Evolutionary conservation across 2,888 invertebrate genomes (phyloP), one percentile per base, ranked within the genome.

Genomic region (Drosophila paramelanica): DNA sequence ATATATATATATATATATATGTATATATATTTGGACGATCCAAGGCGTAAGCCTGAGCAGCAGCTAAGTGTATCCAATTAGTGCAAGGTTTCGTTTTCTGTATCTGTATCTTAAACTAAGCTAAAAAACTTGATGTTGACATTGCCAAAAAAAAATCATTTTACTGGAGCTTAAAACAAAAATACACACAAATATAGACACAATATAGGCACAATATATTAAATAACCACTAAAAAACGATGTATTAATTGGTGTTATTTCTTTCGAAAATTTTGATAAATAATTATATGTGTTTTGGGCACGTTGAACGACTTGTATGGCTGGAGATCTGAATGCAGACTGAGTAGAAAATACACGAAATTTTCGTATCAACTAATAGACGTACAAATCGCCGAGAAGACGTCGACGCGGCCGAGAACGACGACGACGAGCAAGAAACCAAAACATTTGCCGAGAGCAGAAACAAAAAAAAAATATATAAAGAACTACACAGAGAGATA

Each of bases 291-390:
- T 64, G 25, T 27, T 55, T 51, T 7, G 39, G 57, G 55, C 65
- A 64, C 66, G 72, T 66, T 58, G 20, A 53, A 27, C 77, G 82
- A 83, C 78, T 90, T 78, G 86, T 81, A 79, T 85, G 66, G 83
- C 66, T 83, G 86, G 77, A 88, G 89, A 88, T 90, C 91, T 90
- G 84, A 90, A 89, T 81, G 86, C 81, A 88, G 89, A 90, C 90
- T 90, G 91, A 90, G 68, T 77, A 78, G 87, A 75, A 88, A 90
- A 88, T 74, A 81, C 79, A 86, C 80, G 79, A 89, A 88, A 83
- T 77, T 80, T 79, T 79, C 72, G 77, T 77, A 74, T 83, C 78
- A 89, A 72, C 74, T 81, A 87, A 84, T 76, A 79, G 76, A 80
- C 73, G 69, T 73, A 79, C 73, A 77, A 71, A 77, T 74, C 71